Percentiles rank a stretch among this genome's conserved stretches.
These are phyloP conservation scores for Callionymus lyra DNA, from an alignment of 2,113 vertebrate species.

Conservation along the genomic window DNA sequence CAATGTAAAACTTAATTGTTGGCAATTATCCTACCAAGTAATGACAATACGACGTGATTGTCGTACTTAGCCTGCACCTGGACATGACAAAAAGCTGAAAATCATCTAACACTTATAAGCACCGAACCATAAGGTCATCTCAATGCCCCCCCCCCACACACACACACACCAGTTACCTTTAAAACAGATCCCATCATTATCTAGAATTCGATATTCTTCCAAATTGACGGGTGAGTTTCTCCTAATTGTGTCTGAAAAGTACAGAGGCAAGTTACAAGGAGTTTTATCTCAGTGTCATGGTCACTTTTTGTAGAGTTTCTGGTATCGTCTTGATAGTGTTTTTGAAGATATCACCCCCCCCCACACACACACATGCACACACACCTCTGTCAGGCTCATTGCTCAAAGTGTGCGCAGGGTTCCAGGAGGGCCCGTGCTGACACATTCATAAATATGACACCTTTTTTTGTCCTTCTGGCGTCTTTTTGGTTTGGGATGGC, in stretches of 20 bases:
- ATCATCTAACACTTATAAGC: conserved; percentile 29
- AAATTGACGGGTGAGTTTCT: conserved; percentile 61
- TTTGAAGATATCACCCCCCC: conserved; percentile 64
- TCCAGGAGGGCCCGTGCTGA: conserved; percentile 61
- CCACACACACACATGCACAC: conserved; percentile 52
- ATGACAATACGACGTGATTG: conserved; percentile 25
- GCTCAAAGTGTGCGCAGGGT: conserved; percentile 55
- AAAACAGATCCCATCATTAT: conserved; percentile 52
- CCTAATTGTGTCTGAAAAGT: conserved; percentile 62
- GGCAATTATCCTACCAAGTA: conserved; percentile 34
- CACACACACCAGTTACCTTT: conserved; percentile 11
- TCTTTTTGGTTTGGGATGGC: conserved; percentile 67
- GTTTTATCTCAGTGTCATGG: conserved; percentile 8
- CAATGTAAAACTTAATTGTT: conserved; percentile 50
- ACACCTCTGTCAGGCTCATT: conserved; percentile 65
- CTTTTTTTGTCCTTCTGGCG: conserved; percentile 76
- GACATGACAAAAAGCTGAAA: conserved; percentile 22
- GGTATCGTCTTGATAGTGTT: conserved; percentile 53
- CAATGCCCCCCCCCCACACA: conserved; percentile 7
- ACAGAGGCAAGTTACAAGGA: conserved; percentile 46
- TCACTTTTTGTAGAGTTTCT: conserved; percentile 31
- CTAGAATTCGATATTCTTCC: conserved; percentile 49
- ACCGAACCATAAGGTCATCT: conserved; percentile 35
- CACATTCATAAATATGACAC: conserved; percentile 76
- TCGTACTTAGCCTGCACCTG: conserved; percentile 35